Percentiles rank a stretch among this genome's conserved stretches.
These are phyloP conservation scores for Calidris pygmaea DNA, from an alignment of 2,113 vertebrate genomes.

Conservation along the genomic window DNA sequence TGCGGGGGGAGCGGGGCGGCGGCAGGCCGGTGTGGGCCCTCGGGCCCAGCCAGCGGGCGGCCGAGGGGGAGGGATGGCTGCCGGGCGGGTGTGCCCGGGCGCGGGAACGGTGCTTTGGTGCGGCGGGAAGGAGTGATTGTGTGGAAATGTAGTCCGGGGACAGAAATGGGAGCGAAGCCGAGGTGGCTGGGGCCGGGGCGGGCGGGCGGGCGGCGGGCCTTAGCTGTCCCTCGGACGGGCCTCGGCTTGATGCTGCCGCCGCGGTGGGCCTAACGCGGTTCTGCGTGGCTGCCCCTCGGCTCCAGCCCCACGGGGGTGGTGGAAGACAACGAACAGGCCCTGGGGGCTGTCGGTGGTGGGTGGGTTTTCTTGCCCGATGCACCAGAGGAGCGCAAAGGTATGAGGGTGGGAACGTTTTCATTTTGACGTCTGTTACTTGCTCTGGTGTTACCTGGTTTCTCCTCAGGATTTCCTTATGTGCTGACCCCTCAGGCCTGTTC, in stretches of 20 bases:
- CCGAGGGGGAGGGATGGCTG: neutral
- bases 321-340: fast-evolving
- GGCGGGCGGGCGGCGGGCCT: neutral
- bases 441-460: neutral
- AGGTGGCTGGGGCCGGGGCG: too few species aligned
- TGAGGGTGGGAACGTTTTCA: fast-evolving
- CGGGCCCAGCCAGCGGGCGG: neutral
- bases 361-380: fast-evolving
- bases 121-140: neutral
- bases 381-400: fast-evolving
- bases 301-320: neutral
- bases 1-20: neutral
- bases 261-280: fast-evolving
- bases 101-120: neutral
- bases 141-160: neutral
- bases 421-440: neutral
- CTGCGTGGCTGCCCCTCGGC: fast-evolving
- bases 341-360: fast-evolving
- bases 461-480: neutral
- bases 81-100: neutral
- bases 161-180: neutral
- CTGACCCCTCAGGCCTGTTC: neutral
- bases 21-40: neutral
- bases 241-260: neutral
- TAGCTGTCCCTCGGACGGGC: neutral